Base-by-base conservation (phyloP, 2,888 invertebrate species). In the Drosophila quasianomalipes region DNA sequence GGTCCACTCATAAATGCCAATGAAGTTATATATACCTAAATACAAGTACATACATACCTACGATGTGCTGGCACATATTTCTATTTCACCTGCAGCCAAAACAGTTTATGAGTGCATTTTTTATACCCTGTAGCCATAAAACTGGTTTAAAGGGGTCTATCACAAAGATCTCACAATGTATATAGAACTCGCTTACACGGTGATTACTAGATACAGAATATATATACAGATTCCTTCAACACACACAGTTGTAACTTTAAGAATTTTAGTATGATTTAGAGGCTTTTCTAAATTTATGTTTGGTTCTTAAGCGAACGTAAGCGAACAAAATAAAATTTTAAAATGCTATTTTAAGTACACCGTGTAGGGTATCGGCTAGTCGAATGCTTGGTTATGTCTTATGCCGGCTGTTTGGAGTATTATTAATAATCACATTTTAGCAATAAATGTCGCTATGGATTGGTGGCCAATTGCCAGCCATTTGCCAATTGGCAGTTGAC, bases 381-480 rank as follows among this genome's bases (percentile, higher is more conserved):
- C 76, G 16, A 28, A 1, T 14, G 6, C 12, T 3, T 31, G 49
- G 16, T 1, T 12, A 12, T 4, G n/a, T 22, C 6, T 28, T 33
- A 12, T 26, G 7, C 22, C 19, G 22, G 14, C 54, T 51, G 41
- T 51, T 66, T 63, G 62, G n/a, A 30, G 80, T 74, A 74, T 81
- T 81, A 81, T 81, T 81, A 83, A 81, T 81, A 81, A 76, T 81
- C 83, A 67, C 83, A 82, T 73, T 83, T 83, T 66, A 37, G 77
- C 84, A 76, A 89, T 90, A 85, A 90, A 86, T 90, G 86, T 83
- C 74, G 72, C 84, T 84, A 61, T 83, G 86, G 84, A 90, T 90
- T 87, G 83, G 79, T 85, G 80, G 85, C 86, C 89, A 90, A 82
- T 89, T 84, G 90, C 83, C 86, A 70, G 54, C 83, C 83, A 81